A percentile compares a stretch with the other conserved stretches of the same genome.
Evolutionary conservation across 2,113 vertebrate genomes (phyloP).

Genomic region (Genyomyrus donnyi): DNA sequence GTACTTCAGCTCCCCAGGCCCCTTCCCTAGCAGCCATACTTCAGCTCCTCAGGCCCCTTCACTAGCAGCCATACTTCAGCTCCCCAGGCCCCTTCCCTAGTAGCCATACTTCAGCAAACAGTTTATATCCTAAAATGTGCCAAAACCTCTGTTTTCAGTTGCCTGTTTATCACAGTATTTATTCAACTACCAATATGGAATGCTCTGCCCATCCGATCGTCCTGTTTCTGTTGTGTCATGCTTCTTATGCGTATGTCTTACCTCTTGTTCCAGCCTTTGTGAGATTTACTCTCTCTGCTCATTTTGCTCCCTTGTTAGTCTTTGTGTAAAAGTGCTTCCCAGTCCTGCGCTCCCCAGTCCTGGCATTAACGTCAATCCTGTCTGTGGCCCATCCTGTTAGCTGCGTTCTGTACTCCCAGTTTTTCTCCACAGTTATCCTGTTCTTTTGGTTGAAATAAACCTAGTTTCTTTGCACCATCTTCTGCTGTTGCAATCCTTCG

Average conservation of each 20-base stretch:
- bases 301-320: not conserved
- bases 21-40: no score
- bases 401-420: not conserved
- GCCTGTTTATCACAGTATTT: no score
- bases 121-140: no score
- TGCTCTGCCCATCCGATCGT: not conserved
- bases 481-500: not conserved
- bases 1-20: no score
- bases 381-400: not conserved
- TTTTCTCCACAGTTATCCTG: not conserved
- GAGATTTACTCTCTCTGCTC: not conserved
- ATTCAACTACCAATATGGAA: no score
- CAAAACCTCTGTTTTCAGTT: no score
- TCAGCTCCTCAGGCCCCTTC: no score
- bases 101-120: no score
- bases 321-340: not conserved
- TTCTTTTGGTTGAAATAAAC: not conserved
- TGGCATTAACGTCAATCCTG: not conserved
- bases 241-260: not conserved
- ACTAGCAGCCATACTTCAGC: no score
- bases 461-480: not conserved
- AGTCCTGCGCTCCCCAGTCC: not conserved
- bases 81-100: no score
- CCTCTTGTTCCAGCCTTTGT: not conserved
- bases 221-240: not conserved